These are phyloP conservation scores for Mionectes macconnelli DNA, from an alignment of 2,113 vertebrate species.

Conservation along the genomic window DNA sequence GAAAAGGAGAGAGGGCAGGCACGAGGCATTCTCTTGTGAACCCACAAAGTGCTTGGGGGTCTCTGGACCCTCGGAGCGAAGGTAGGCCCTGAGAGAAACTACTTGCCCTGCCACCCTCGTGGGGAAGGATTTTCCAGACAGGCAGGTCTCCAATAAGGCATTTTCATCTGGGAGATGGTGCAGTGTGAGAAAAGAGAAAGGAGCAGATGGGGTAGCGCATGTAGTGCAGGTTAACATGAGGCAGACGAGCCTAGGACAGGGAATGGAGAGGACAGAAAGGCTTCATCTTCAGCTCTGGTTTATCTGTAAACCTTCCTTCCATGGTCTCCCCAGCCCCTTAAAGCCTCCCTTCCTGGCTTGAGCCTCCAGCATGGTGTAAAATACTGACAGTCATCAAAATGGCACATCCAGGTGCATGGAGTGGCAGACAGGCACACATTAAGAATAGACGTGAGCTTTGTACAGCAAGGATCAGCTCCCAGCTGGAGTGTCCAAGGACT, in stretches of 20 bases:
- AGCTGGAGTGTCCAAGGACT: conserved; percentile 40
- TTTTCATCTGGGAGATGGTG: conserved; percentile 57
- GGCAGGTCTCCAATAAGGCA: conserved; percentile 65
- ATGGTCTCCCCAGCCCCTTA: background rate
- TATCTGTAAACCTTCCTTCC: background rate
- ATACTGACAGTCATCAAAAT: conserved; percentile 38
- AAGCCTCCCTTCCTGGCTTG: background rate
- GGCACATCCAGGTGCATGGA: conserved; percentile 55
- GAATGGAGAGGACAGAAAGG: background rate
- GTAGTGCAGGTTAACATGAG: background rate
- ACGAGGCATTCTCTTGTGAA: background rate
- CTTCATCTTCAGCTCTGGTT: background rate
- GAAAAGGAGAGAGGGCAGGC: background rate
- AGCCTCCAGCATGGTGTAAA: background rate
- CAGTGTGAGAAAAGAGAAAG: background rate
- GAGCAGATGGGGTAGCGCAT: background rate
- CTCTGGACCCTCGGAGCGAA: conserved; percentile 9
- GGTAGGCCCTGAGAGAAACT: conserved; percentile 58
- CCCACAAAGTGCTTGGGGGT: conserved; percentile 19
- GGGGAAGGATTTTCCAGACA: background rate
- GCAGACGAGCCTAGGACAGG: background rate
- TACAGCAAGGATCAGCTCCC: conserved; percentile 72
- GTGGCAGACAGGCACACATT: conserved; percentile 69
- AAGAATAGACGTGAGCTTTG: conserved; percentile 66
- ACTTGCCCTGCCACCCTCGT: background rate